Base-by-base conservation (phyloP, 2,113 vertebrate species). In the Petrocephalus microphthalmus region DNA sequence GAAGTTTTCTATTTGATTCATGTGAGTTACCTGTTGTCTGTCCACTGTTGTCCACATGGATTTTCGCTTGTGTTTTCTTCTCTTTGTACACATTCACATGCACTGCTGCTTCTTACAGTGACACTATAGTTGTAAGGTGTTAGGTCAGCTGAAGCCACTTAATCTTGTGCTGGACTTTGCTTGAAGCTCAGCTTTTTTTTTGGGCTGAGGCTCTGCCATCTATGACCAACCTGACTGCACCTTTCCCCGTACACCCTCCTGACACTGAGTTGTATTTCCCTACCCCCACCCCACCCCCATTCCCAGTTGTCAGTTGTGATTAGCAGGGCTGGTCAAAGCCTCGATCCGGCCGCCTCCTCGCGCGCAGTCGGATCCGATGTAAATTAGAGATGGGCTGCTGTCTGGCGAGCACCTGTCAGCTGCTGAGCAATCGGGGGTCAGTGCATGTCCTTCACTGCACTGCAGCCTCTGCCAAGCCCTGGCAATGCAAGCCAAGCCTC, bases 321-420 rank as follows among this genome's bases (percentile, higher is more conserved):
- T 88, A 83, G 53, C 52, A 37, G 74, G 37, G 78, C 52, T 78
- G 74, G 54, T 83, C 78, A 29, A 47, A 49, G 87, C 54, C 33
- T 83, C 57, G 37, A 81, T 51, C 60, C 17, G 29, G 22, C 19
- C 22, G 17, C 64, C 81, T 29, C 56, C 49, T 85, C 85, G 8
- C 13, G 19, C 47, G 45, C 84, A 56, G 84, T 71, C 7, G 49
- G 88, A 89, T 49, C 17, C 7, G 57, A 82, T 85, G 84, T 89
- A 54, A 86, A 71, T 85, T 78, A 86, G 83, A 54, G 84, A 42
- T 56, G 67, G 33, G 84, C 10, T 54, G n/a, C 47, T 74, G 57
- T 54, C 17, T 78, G 47, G 56, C 74, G 67, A 56, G 33, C 37
- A 57, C 67, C 88, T 83, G 71, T 87, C 67, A 82, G 88, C 53